These are phyloP conservation scores for Oconnorella tubifera DNA, from an alignment of 2,888 invertebrate genomes.

Conservation along the genomic window DNA sequence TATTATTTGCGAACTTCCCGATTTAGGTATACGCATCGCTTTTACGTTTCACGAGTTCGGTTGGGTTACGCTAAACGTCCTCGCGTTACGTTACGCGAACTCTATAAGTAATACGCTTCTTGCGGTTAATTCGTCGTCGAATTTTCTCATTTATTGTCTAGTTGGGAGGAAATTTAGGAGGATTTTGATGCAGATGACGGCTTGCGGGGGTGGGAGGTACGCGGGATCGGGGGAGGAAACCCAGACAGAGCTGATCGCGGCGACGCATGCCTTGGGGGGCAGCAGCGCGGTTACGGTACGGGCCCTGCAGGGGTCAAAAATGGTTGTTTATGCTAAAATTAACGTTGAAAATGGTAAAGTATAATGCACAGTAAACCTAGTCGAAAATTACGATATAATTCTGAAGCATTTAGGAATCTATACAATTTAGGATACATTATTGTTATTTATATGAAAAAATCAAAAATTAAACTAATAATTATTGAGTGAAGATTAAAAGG, in stretches of 20 bases:
- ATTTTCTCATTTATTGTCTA: slow-evolving; percentile 35
- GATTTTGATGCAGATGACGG: slow-evolving; percentile 14
- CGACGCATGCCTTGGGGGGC: not conserved
- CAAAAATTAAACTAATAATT: too few species aligned
- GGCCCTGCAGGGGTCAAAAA: too few species aligned
- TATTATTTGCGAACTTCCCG: slow-evolving; percentile 31
- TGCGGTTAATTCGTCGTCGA: slow-evolving; percentile 35
- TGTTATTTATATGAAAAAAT: too few species aligned
- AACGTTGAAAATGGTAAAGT: too few species aligned
- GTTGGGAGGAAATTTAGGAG: slow-evolving; percentile 21
- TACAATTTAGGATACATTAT: too few species aligned
- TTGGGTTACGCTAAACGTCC: not conserved
- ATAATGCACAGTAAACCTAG: too few species aligned
- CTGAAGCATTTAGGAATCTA: too few species aligned
- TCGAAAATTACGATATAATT: too few species aligned
- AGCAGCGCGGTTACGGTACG: too few species aligned
- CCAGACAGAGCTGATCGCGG: not conserved
- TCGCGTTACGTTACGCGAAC: slow-evolving; percentile 16
- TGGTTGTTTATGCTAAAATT: too few species aligned
- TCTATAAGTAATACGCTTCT: slow-evolving; percentile 31
- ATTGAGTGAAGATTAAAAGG: too few species aligned
- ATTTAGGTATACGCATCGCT: slow-evolving; percentile 26
- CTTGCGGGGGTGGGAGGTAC: slow-evolving; percentile 4
- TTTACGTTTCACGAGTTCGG: slow-evolving; percentile 17
- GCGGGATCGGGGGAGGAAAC: not conserved